These are phyloP conservation scores for Liparis tanakae DNA, from an alignment of 2,797 vertebrate species.

Conservation along the genomic window DNA sequence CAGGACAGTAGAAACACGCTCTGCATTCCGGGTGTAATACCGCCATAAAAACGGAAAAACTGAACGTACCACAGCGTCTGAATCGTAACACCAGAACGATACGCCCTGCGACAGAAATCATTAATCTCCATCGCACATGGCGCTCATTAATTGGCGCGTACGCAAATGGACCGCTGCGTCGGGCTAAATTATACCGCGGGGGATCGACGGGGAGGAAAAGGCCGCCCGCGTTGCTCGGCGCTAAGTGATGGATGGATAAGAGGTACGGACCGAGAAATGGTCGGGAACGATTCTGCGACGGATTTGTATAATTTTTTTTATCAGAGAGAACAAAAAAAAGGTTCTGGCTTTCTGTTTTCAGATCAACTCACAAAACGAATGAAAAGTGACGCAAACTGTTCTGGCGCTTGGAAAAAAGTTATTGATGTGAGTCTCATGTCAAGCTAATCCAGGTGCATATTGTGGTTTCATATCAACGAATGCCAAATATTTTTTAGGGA, in stretches of 20 bases:
- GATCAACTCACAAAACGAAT: constrained; percentile 1
- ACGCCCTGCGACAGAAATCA: constrained; percentile 62
- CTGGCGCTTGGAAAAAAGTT: constrained; percentile 5
- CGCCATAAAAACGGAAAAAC: constrained; percentile 59
- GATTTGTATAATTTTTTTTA: constrained; percentile 41
- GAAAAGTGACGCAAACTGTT: constrained; percentile 32
- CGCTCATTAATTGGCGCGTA: constrained; percentile 70
- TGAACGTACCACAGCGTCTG: constrained; percentile 64
- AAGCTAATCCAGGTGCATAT: constrained; percentile 14
- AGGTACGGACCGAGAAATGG: constrained; percentile 47
- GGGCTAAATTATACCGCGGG: constrained; percentile 41
- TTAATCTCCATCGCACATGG: constrained; percentile 67
- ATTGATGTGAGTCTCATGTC: neutral
- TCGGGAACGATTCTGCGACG: constrained; percentile 22
- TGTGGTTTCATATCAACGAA: neutral
- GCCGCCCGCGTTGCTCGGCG: constrained; percentile 66
- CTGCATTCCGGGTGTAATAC: constrained; percentile 69
- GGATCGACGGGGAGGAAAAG: constrained; percentile 21
- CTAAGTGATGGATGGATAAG: constrained; percentile 63
- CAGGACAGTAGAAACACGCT: constrained; percentile 48
- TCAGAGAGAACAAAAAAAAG: constrained; percentile 33
- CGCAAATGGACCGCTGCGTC: constrained; percentile 60
- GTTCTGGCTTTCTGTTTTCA: constrained; percentile 24
- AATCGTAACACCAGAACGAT: constrained; percentile 52
- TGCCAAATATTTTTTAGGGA: neutral